Base-by-base conservation (phyloP, 2,888 invertebrate genomes). In the Zhuqinia jingwanae region DNA sequence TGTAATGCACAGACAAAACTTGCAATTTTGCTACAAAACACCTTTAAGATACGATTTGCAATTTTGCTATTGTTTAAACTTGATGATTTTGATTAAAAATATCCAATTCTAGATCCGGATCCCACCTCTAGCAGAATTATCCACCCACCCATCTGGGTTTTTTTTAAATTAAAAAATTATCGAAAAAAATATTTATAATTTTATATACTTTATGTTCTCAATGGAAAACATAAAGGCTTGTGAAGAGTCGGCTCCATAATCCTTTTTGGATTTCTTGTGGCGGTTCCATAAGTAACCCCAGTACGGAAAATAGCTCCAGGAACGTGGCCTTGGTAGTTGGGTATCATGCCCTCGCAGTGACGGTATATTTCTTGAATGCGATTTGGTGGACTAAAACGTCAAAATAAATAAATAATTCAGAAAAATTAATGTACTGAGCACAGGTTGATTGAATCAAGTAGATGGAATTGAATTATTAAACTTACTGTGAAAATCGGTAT, bases 281-380 rank as follows among this genome's bases (percentile, higher is more conserved):
- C 88, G 10, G 85, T 83, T 42, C 90, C 88, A 53, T 83, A 90
- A 5, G 89, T 90, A 10, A 87, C 85, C 0, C 90, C 90, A 42
- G 88, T 85, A 10, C 89, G 36, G 73, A 89, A 90, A 27, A 85
- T 80, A 22, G 85, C 87, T 47, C 90, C 90, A 8, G 90, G 90
- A 78, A 90, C 90, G 76, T 90, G 90, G n/a, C 90, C 90, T 42
- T 47, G 56, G 81, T 90, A 90, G 70, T 81, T 87, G 47, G 90
- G 90, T 45, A 84, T 60, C 85, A 90, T 85, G 22, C 90, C 90
- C 85, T 90, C 90, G 63, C 90, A 90, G 47, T 88, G 89, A 17
- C 86, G 77, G 79, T 90, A 90, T 8, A 90, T 76, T 58, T 85
- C 76, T 77, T 89, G 89, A 20, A 89, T 73, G 3, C 90, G 77